phyloP scores from a whole-genome alignment of 2,888 invertebrate genomes.

The Noctua janthe region DNA sequence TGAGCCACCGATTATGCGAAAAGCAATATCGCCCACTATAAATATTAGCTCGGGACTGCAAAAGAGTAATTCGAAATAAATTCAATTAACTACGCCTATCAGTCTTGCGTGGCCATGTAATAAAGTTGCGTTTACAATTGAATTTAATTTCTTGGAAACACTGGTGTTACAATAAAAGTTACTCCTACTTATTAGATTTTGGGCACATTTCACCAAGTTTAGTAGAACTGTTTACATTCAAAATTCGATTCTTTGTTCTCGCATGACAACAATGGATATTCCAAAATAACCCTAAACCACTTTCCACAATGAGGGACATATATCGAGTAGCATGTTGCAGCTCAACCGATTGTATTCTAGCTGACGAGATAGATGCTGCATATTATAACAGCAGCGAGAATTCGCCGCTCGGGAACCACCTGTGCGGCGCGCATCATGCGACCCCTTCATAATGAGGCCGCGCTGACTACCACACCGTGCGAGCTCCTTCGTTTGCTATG shows the following conservation, averaged over 20 bases:
- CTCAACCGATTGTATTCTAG: conserved; percentile 27
- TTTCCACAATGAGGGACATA: conserved; percentile 32
- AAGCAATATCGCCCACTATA: conserved; percentile 58
- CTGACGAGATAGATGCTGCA: conserved; percentile 36
- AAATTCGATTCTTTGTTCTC: conserved; percentile 10
- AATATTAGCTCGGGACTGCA: conserved; percentile 56
- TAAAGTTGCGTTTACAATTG: conserved; percentile 48
- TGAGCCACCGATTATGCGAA: conserved; percentile 60
- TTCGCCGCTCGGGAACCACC: conserved; percentile 58
- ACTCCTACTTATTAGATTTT: conserved; percentile 27
- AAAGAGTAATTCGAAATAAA: conserved; percentile 61
- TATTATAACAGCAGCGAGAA: conserved; percentile 47
- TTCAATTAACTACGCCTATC: conserved; percentile 60
- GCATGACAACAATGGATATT: conserved; percentile 14
- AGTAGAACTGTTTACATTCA: conserved; percentile 4
- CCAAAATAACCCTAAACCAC: conserved; percentile 35
- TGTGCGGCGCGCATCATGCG: conserved; percentile 59
- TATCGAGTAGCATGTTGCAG: conserved; percentile 24
- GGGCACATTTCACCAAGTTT: conserved; percentile 9
- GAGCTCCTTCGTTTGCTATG: conserved; percentile 81
- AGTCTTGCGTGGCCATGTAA: conserved; percentile 49
- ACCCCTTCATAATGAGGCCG: conserved; percentile 73
- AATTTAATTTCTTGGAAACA: conserved; percentile 46
- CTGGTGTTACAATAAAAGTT: conserved; percentile 18
- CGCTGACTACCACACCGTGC: conserved; percentile 70